Conservation (phyloP, 1,140 invertebrate species). For the Bicyclus anynana region DNA sequence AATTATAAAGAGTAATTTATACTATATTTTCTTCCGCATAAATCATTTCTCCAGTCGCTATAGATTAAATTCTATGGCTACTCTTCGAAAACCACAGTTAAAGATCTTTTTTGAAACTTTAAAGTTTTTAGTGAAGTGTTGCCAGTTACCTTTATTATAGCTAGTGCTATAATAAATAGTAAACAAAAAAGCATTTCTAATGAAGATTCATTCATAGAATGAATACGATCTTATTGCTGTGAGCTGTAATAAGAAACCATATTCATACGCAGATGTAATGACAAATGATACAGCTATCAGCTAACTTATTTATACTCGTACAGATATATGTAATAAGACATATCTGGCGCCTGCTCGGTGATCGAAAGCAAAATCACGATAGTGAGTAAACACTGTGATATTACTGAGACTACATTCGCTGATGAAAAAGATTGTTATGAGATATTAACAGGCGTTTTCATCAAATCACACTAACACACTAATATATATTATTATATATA, state of each 20-base stretch:
- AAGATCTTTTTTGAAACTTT: too few relatives aligned
- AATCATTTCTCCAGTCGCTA: too few relatives aligned
- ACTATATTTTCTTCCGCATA: too few relatives aligned
- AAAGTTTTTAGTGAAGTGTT: too few relatives aligned
- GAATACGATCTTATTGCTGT: neutral
- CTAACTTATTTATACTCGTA: neutral
- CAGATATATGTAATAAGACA: neutral
- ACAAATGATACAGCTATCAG: neutral
- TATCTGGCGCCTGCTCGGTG: neutral
- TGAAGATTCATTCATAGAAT: neutral
- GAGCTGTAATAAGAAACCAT: slow-evolving; percentile 1
- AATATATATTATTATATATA: too few relatives aligned
- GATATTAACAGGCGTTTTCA: neutral
- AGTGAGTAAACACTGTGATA: neutral
- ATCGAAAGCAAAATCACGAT: neutral
- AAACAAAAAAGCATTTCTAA: neutral
- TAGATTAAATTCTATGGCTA: too few relatives aligned
- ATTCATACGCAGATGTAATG: neutral
- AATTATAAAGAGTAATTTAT: too few relatives aligned
- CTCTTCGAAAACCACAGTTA: too few relatives aligned
- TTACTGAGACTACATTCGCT: neutral
- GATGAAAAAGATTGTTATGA: neutral
- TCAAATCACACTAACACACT: too few relatives aligned
- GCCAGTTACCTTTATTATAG: too few relatives aligned
- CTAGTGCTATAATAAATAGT: neutral